A percentile compares a stretch with the other conserved stretches of the same genome.
phyloP scores from a whole-genome alignment of 1,140 invertebrate species.

The Calephelis virginiensis region DNA sequence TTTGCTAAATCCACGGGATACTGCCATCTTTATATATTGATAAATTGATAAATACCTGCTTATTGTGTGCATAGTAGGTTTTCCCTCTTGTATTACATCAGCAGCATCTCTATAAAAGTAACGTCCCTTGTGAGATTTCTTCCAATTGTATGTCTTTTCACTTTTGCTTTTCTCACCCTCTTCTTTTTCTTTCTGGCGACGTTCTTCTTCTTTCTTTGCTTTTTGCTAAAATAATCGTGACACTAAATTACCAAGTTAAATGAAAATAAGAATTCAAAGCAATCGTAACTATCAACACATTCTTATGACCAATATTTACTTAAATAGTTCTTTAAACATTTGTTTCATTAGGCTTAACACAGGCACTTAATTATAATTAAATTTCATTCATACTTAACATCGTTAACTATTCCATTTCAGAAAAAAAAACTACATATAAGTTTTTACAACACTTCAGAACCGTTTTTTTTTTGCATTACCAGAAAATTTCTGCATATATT shows the following conservation, averaged over 20 bases:
- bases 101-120: conserved; percentile 95
- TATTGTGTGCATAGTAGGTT: conserved; percentile 81
- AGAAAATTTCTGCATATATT: too few species aligned
- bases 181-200: conserved; percentile 76
- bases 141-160: conserved; percentile 82
- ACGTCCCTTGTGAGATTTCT: conserved; percentile 87
- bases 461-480: too few species aligned
- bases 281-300: not conserved
- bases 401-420: too few species aligned
- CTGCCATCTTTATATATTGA: not conserved
- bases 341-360: too few species aligned
- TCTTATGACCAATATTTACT: too few species aligned
- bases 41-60: conserved; percentile 55
- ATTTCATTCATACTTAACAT: too few species aligned
- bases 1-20: too few species aligned
- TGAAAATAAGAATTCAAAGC: not conserved
- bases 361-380: too few species aligned
- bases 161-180: conserved; percentile 80
- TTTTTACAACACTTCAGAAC: too few species aligned
- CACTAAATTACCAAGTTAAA: too few species aligned
- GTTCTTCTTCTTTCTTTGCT: conserved; percentile 67
- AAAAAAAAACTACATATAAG: too few species aligned
- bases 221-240: conserved; percentile 48
- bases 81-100: conserved; percentile 94
- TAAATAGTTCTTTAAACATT: too few species aligned